Conservation (phyloP, 2,888 invertebrate genomes). For the Ochropleura leucogaster region DNA sequence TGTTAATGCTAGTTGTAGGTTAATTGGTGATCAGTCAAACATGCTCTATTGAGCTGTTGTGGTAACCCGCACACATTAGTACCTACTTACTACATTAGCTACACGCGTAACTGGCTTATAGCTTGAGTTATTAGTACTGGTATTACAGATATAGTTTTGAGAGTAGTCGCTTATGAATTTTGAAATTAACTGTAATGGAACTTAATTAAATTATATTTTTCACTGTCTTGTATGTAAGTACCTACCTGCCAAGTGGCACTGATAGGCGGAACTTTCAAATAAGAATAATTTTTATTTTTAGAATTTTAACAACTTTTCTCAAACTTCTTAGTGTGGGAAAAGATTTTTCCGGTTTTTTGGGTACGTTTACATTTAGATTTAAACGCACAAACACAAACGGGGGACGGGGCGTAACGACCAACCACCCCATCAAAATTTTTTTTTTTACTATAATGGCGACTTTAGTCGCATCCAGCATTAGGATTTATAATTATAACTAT, state of each 20-base stretch:
- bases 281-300: too few relatives aligned
- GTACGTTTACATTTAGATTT: too few relatives aligned
- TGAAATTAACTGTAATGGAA: not conserved
- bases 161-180: not conserved
- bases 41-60: conserved; percentile 22
- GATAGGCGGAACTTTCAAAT: not conserved
- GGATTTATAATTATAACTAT: too few relatives aligned
- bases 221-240: not conserved
- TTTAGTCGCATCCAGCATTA: not conserved
- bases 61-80: conserved; percentile 20
- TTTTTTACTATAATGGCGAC: too few relatives aligned
- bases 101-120: not conserved
- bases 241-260: not conserved
- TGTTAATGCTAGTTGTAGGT: not conserved
- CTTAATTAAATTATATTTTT: not conserved
- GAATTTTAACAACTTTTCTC: too few relatives aligned
- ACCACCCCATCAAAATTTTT: too few relatives aligned
- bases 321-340: too few relatives aligned
- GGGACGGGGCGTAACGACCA: too few relatives aligned
- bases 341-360: too few relatives aligned
- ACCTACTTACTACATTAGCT: not conserved
- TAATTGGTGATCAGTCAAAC: conserved; percentile 8
- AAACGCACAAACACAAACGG: too few relatives aligned
- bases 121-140: conserved; percentile 1
- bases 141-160: not conserved